Evolutionary conservation across 2,113 vertebrate genomes (phyloP).

Genomic region (Panthera uncia): DNA sequence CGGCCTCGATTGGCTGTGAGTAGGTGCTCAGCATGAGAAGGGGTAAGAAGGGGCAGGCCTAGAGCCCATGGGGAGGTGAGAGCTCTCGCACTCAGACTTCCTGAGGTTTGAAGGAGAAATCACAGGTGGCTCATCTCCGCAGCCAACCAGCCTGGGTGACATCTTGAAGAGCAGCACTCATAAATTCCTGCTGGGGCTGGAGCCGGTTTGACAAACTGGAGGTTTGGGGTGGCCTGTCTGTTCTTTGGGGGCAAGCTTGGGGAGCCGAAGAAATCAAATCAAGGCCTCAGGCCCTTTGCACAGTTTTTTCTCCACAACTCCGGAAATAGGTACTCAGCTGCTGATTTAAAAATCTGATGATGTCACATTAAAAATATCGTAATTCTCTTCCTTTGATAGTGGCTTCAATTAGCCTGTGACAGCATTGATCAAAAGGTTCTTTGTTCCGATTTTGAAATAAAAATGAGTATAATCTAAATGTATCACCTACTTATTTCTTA

Average conservation of each 20-base stretch:
- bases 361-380: conserved; percentile 9
- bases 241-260: background rate
- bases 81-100: background rate
- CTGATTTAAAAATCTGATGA: conserved; percentile 7
- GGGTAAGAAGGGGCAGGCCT: background rate
- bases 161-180: background rate
- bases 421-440: background rate
- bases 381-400: background rate
- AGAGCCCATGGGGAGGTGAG: background rate
- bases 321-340: background rate
- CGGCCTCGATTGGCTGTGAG: background rate
- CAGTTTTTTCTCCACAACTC: background rate
- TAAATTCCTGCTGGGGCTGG: background rate
- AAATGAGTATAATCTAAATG: background rate
- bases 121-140: background rate
- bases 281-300: background rate
- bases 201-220: background rate
- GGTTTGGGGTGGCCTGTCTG: background rate
- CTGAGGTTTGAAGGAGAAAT: conserved; percentile 43
- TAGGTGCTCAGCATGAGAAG: background rate
- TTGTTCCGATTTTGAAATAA: conserved; percentile 28
- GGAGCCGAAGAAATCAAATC: background rate
- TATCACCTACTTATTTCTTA: background rate
- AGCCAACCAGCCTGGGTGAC: background rate
- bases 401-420: background rate